phyloP scores from a whole-genome alignment of 2,797 vertebrate species.

The Pipistrellus pipistrellus region DNA sequence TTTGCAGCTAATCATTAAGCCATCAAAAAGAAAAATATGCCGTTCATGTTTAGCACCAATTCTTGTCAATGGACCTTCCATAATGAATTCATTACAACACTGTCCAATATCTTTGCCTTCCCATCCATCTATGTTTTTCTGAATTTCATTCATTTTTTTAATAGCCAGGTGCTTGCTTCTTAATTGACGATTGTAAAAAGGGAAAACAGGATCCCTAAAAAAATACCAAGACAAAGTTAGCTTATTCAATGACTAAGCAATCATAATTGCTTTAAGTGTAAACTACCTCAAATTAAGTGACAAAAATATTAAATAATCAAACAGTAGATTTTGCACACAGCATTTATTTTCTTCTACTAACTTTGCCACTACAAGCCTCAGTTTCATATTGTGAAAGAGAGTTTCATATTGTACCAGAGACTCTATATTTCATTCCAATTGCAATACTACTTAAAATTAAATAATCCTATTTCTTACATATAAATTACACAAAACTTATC shows the following conservation, averaged over 20 bases:
- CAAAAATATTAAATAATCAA: conserved; percentile 1
- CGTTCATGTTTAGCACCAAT: conserved; percentile 97
- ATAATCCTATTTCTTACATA: background rate
- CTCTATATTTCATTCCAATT: conserved; percentile 9
- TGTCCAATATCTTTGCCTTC: conserved; percentile 99
- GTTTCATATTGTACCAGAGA: background rate
- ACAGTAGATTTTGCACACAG: too few species aligned
- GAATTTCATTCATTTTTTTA: conserved; percentile 99
- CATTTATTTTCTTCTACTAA: conserved; percentile 62
- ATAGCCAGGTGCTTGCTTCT: conserved; percentile 98
- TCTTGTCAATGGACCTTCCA: conserved; percentile 94
- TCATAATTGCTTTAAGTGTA: background rate
- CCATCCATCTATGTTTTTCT: conserved; percentile 99
- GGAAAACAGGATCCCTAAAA: conserved; percentile 94
- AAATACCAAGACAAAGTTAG: conserved; percentile 46
- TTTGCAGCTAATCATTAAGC: conserved; percentile 98
- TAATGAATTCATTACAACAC: conserved; percentile 98
- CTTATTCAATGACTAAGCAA: conserved; percentile 41
- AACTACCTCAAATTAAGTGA: conserved; percentile 51
- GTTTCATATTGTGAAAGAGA: conserved; percentile 63
- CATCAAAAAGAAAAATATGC: conserved; percentile 99
- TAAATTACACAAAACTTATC: conserved; percentile 11
- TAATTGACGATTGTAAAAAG: conserved; percentile 95
- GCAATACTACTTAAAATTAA: conserved; percentile 49
- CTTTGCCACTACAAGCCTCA: background rate